Evolutionary conservation across 2,113 vertebrate genomes (phyloP).

Genomic region (Ranitomeya variabilis): DNA sequence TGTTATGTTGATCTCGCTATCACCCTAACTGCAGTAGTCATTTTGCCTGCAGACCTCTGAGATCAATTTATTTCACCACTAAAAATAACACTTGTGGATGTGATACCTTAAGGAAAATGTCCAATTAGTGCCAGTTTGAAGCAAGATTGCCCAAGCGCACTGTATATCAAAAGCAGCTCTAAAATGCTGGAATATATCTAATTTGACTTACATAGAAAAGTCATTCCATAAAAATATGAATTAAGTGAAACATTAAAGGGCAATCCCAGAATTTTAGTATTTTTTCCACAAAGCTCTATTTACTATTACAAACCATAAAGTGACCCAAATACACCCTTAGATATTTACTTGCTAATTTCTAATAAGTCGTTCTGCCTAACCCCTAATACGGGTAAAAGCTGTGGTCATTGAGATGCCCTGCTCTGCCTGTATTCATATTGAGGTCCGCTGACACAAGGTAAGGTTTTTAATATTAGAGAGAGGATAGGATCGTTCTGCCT

Average conservation of each 20-base stretch:
- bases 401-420: too few relatives aligned
- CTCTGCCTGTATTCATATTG: too few relatives aligned
- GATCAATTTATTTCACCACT: slow-evolving; percentile 40
- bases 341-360: too few relatives aligned
- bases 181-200: not conserved
- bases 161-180: not conserved
- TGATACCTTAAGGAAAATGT: slow-evolving; percentile 3
- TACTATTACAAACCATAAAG: too few relatives aligned
- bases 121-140: slow-evolving; percentile 22
- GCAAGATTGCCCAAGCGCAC: slow-evolving; percentile 3
- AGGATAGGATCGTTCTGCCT: too few relatives aligned
- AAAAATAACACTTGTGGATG: slow-evolving; percentile 38
- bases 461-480: too few relatives aligned
- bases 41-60: slow-evolving; percentile 20
- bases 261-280: not conserved
- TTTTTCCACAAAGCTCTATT: too few relatives aligned
- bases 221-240: not conserved
- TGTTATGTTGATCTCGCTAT: slow-evolving; percentile 32
- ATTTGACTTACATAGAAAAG: not conserved
- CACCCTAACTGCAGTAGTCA: slow-evolving; percentile 36
- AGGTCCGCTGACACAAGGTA: too few relatives aligned
- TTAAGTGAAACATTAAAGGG: not conserved
- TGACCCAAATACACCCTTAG: too few relatives aligned
- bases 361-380: too few relatives aligned
- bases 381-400: too few relatives aligned